These are phyloP conservation scores for Drosophila multiciliata DNA, from an alignment of 2,888 invertebrate species.

Conservation along the genomic window DNA sequence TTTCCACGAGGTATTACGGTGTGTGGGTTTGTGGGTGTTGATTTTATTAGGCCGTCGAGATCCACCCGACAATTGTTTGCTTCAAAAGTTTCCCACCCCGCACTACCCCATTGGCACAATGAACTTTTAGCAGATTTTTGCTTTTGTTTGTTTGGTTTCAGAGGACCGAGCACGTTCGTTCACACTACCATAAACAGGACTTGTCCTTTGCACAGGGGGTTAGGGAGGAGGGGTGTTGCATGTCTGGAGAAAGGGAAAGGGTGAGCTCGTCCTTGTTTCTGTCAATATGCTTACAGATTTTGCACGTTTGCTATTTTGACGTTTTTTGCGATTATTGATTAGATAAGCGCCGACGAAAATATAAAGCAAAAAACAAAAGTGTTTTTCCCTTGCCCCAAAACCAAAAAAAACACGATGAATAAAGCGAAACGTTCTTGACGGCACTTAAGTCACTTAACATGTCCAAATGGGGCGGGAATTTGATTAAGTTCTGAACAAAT, in stretches of 20 bases:
- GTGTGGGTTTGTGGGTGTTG: conserved; percentile 35
- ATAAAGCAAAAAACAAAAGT: conserved; percentile 36
- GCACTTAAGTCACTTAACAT: conserved; percentile 76
- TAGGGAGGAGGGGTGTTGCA: not conserved
- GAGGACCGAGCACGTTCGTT: conserved; percentile 60
- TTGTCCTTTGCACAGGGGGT: conserved; percentile 4
- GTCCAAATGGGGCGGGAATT: conserved; percentile 47
- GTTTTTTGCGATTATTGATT: conserved; percentile 76
- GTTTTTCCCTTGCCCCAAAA: conserved; percentile 16
- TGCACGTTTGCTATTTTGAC: conserved; percentile 78
- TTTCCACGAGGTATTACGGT: conserved; percentile 21
- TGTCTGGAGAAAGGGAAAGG: not conserved
- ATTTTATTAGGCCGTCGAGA: conserved; percentile 69
- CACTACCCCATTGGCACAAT: conserved; percentile 24
- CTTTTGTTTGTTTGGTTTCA: conserved; percentile 44
- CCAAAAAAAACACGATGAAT: not conserved
- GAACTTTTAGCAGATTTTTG: conserved; percentile 51
- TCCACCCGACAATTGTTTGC: conserved; percentile 66
- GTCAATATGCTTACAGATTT: conserved; percentile 71
- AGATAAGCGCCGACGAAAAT: conserved; percentile 62
- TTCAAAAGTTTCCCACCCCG: conserved; percentile 64
- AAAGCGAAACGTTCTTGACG: conserved; percentile 42
- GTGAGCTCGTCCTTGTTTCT: conserved; percentile 37
- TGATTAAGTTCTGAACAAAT: conserved; percentile 19
- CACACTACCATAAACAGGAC: conserved; percentile 32